These are phyloP conservation scores for Barnardius zonarius DNA, from an alignment of 2,113 vertebrate species.

Conservation along the genomic window DNA sequence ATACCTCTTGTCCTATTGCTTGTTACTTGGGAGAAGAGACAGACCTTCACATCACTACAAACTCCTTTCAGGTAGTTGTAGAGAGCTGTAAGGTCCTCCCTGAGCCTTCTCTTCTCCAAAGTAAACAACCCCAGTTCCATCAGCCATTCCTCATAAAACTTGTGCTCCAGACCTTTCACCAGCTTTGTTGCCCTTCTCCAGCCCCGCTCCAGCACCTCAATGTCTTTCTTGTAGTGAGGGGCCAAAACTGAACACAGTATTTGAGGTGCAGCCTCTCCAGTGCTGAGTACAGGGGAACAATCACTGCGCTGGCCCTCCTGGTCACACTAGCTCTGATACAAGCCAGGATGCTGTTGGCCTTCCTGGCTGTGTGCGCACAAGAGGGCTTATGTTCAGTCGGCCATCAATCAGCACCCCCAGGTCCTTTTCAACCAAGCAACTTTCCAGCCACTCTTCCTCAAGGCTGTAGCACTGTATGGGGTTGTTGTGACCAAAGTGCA, in stretches of 20 bases:
- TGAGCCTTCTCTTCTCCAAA: background rate
- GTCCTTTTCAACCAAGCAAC: background rate
- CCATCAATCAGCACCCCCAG: background rate
- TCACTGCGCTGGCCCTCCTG: background rate
- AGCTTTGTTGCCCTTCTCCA: background rate
- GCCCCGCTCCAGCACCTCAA: background rate
- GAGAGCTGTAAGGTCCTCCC: background rate
- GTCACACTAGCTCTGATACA: background rate
- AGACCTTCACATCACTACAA: background rate
- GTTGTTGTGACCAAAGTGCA: background rate
- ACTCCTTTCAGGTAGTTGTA: background rate
- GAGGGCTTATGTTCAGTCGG: background rate
- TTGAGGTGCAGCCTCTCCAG: background rate
- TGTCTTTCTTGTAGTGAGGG: background rate
- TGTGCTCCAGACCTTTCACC: background rate
- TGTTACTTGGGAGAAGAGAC: background rate
- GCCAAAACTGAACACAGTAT: background rate
- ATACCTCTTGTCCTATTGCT: background rate
- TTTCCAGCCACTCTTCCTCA: background rate
- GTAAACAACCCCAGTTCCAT: background rate
- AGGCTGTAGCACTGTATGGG: background rate
- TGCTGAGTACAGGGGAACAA: background rate
- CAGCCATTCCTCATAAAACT: background rate
- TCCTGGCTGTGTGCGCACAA: background rate
- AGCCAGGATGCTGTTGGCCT: background rate